A percentile compares a stretch with the other conserved stretches of the same genome.
phyloP scores from a whole-genome alignment of 2,888 invertebrate genomes.

The Leptopilina drosophilae region DNA sequence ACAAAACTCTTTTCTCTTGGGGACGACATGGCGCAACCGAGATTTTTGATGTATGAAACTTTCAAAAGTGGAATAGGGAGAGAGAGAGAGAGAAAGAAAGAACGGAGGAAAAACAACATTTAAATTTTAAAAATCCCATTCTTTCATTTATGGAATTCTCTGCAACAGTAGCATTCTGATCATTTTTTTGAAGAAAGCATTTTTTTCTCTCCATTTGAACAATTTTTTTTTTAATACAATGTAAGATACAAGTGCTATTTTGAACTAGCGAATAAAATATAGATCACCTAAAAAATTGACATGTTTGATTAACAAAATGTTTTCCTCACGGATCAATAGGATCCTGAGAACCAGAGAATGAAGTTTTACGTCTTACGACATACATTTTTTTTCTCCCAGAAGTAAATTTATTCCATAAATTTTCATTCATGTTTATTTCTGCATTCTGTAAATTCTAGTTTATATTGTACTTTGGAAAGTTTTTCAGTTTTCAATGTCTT shows the following conservation, averaged over 20 bases:
- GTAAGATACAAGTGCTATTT: no score
- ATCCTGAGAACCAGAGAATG: no score
- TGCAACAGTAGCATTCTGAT: neutral
- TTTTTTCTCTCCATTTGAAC: neutral
- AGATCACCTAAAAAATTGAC: no score
- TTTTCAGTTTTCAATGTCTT: neutral
- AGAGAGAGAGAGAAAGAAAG: neutral
- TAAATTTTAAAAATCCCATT: conserved; percentile 12
- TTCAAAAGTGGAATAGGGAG: neutral
- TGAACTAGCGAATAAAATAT: no score
- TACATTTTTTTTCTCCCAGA: no score
- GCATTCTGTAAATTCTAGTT: neutral
- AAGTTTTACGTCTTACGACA: no score
- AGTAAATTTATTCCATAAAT: no score
- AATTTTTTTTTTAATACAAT: neutral
- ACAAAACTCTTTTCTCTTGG: conserved; percentile 15
- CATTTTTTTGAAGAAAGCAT: neutral
- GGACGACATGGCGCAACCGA: conserved; percentile 1
- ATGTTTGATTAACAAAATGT: no score
- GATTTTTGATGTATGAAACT: conserved; percentile 12
- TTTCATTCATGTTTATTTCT: no score
- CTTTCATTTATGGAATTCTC: neutral
- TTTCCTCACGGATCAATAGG: no score
- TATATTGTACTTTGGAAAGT: neutral
- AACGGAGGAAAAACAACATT: neutral